Evolutionary conservation across 2,888 invertebrate species (phyloP).

Genomic region (Rhodophaea formosa): DNA sequence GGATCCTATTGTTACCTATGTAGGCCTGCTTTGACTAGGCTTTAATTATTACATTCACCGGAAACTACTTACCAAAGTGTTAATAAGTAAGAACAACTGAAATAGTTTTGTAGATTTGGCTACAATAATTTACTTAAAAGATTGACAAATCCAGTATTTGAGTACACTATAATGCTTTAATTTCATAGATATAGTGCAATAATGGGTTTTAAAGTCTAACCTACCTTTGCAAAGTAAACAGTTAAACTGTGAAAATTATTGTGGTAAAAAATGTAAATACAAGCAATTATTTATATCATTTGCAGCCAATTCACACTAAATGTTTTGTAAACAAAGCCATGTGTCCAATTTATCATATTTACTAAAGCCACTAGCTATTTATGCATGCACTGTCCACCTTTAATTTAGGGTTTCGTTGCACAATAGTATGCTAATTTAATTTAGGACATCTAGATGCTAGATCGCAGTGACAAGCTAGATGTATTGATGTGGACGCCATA

Average conservation of each 20-base stretch:
- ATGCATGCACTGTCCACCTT: constrained; percentile 12
- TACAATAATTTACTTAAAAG: no score
- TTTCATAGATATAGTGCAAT: no score
- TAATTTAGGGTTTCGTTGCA: constrained; percentile 43
- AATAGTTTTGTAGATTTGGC: neutral
- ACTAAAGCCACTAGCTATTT: constrained; percentile 17
- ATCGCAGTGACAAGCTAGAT: constrained; percentile 64
- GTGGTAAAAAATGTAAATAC: no score
- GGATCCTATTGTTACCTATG: constrained; percentile 64
- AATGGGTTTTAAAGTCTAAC: no score
- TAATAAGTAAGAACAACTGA: neutral
- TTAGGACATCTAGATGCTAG: constrained; percentile 66
- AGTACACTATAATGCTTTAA: no score
- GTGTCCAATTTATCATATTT: neutral
- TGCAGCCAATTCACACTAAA: neutral
- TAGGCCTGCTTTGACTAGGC: constrained; percentile 54
- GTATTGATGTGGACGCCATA: constrained; percentile 61
- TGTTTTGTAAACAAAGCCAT: neutral
- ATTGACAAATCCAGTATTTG: no score
- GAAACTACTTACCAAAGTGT: neutral
- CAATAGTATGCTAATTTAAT: constrained; percentile 61
- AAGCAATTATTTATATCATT: neutral
- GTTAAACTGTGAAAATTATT: no score
- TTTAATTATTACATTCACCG: constrained; percentile 35
- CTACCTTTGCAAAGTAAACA: no score